phyloP scores from a whole-genome alignment of 2,797 vertebrate genomes.

The Masticophis lateralis region DNA sequence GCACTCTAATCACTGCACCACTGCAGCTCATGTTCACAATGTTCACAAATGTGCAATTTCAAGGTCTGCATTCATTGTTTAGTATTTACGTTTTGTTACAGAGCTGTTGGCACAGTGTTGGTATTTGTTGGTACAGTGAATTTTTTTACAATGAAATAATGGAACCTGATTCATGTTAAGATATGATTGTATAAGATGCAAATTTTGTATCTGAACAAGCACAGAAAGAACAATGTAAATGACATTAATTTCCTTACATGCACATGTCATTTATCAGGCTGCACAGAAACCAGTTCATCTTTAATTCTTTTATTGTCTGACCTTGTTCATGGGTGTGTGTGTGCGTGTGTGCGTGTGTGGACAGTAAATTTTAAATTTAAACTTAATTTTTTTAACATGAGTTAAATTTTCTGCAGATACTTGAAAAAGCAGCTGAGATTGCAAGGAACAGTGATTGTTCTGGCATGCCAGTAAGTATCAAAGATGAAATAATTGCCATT shows the following conservation, averaged over 20 bases:
- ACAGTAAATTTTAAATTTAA: not conserved
- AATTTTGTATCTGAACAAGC: not conserved
- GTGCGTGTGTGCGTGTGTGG: not conserved
- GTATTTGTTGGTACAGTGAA: not conserved
- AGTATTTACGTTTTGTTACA: not conserved
- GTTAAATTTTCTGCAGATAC: constrained; percentile 76
- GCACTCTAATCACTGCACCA: too few species aligned
- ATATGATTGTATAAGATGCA: not conserved
- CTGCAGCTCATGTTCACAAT: not conserved
- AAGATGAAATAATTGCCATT: constrained; percentile 10
- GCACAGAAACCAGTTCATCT: not conserved
- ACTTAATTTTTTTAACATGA: constrained; percentile 12
- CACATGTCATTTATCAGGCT: not conserved
- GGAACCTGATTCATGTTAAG: not conserved
- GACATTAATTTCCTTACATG: not conserved
- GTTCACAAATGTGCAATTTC: not conserved
- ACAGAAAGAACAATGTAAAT: not conserved
- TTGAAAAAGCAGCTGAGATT: constrained; percentile 96
- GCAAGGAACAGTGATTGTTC: constrained; percentile 80
- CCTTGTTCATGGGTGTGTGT: not conserved
- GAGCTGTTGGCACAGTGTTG: not conserved
- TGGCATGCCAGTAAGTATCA: constrained; percentile 79
- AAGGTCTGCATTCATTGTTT: not conserved
- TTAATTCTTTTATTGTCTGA: not conserved
- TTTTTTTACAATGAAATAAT: not conserved